Conservation (phyloP, 2,797 vertebrate species). For the Chaetophractus vellerosus region DNA sequence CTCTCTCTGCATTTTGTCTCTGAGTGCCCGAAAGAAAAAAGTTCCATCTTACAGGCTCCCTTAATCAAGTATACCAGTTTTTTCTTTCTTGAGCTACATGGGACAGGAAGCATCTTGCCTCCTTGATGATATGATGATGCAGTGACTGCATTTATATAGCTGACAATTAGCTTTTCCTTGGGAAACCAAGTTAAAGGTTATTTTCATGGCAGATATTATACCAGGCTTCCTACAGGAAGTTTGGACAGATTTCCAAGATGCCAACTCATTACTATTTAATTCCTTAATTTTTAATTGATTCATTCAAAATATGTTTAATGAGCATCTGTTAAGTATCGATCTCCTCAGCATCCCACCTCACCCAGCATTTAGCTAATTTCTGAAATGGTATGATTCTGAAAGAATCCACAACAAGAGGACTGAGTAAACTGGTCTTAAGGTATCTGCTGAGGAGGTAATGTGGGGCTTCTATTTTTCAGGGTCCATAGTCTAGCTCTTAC, state of each 20-base stretch:
- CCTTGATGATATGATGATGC: background rate
- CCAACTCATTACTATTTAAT: background rate
- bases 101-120: constrained; percentile 21
- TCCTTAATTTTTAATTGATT: constrained; percentile 27
- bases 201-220: background rate
- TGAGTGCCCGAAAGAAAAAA: constrained; percentile 47
- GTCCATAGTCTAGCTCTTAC: background rate
- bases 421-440: background rate
- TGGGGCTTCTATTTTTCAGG: background rate
- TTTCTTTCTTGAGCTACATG: constrained; percentile 31
- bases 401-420: background rate
- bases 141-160: background rate
- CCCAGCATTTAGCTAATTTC: background rate
- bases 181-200: constrained; percentile 2
- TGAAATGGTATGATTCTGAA: background rate
- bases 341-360: background rate
- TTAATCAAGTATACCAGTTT: constrained; percentile 20
- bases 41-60: background rate
- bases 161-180: constrained; percentile 56
- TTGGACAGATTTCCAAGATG: constrained; percentile 17
- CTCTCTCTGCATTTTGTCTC: too few relatives aligned
- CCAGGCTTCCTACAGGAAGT: constrained; percentile 49
- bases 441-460: constrained; percentile 22
- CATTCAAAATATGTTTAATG: constrained; percentile 3
- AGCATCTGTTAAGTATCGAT: background rate